These are phyloP conservation scores for Polypterus senegalus DNA, from an alignment of 2,113 vertebrate species.

Conservation along the genomic window DNA sequence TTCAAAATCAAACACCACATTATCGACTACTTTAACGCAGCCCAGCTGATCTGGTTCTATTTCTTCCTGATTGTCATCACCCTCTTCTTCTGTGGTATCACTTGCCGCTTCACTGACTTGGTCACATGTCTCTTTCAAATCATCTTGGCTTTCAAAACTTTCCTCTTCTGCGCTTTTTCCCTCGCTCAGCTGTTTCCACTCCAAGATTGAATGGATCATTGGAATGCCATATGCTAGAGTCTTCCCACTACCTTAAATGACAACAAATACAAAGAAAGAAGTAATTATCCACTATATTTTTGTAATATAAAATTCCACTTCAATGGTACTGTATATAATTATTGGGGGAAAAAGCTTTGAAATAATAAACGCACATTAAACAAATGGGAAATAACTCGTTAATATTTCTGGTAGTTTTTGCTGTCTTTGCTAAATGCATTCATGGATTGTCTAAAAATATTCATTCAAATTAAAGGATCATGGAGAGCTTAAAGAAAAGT, in stretches of 20 bases:
- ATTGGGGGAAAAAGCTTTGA: too few species aligned
- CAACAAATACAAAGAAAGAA: too few species aligned
- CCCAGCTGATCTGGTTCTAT: constrained; percentile 19
- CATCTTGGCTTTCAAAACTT: background rate
- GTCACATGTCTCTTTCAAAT: constrained; percentile 12
- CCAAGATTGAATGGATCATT: constrained; percentile 79
- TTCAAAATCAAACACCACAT: constrained; percentile 27
- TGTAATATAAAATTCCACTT: too few species aligned
- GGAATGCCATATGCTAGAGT: constrained; percentile 91
- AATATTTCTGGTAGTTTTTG: too few species aligned
- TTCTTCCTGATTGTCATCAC: constrained; percentile 18
- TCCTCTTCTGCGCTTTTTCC: background rate
- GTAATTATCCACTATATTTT: too few species aligned
- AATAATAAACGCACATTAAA: too few species aligned
- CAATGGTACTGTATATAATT: too few species aligned
- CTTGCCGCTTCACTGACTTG: constrained; percentile 10
- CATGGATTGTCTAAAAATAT: too few species aligned
- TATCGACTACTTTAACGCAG: constrained; percentile 33
- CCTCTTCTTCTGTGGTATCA: constrained; percentile 18
- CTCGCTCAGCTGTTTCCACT: constrained; percentile 53
- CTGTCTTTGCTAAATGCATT: too few species aligned
- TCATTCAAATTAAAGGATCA: background rate
- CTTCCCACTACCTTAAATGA: constrained; percentile 78
- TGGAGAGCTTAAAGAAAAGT: background rate
- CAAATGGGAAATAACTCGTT: too few species aligned